Base-by-base conservation (phyloP, 2,113 vertebrate species). In the Pterocles gutturalis region DNA sequence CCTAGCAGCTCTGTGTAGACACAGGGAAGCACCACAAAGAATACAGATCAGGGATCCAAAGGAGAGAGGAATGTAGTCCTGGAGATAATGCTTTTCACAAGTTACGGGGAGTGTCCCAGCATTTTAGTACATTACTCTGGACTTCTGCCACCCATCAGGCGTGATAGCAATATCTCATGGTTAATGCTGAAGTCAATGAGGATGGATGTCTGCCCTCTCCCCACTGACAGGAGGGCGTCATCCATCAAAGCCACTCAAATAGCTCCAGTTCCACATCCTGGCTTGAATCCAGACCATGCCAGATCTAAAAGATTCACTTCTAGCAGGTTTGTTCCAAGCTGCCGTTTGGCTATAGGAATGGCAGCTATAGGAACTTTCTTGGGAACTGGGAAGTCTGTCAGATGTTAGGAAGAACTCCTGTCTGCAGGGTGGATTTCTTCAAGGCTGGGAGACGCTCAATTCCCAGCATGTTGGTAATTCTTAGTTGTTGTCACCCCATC, bases 161-260 rank as follows among this genome's bases (percentile, higher is more conserved):
- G 0, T 87, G 65, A 94, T 53, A 91, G 81, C 61, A 91, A 79
- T 93, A 96, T 79, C 93, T 93, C 87, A 95, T 89, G 45, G 83
- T 95, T 95, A 93, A 76, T 76, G 61, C 69, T 87, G 77, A 95
- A 96, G 87, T 94, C 61, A 82, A 94, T 95, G 81, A 95, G 83
- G 81, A 96, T 96, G 91, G 89, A 94, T 96, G 69, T 88, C 61
- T 91, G 72, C 55, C 61, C 87, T 89, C 65, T 91, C 38, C 66
- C 48, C 21, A n/a, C 73, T 69, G 81, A 84, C 81, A 91, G 73
- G 78, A 93, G 81, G 48, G 34, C 6, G 0, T 76, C 77, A 96
- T 95, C 73, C 45, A 76, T 96, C 96, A 95, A 41, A 79, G 91
- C 33, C 84, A 73, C 46, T 88, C 2, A 3, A 55, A 57, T 33